phyloP scores from a whole-genome alignment of 1,140 invertebrate species.

The Lysiphlebus fabarum region DNA sequence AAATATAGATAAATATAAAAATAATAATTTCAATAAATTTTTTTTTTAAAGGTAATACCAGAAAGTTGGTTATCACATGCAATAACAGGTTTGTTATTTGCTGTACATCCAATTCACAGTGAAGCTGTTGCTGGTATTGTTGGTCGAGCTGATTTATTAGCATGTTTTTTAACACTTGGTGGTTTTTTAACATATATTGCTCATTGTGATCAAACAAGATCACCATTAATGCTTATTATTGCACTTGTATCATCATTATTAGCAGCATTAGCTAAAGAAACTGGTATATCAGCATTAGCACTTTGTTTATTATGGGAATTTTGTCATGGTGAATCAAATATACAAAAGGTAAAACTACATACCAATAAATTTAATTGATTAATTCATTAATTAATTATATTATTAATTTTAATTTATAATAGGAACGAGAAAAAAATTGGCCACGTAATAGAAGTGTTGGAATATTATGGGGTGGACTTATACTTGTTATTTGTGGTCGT shows the following conservation, averaged over 20 bases:
- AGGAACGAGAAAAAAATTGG: conserved; percentile 36
- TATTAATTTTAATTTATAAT: no score
- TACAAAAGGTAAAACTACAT: conserved; percentile 28
- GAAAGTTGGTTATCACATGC: conserved; percentile 65
- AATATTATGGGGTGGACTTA: conserved; percentile 46
- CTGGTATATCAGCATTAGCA: conserved; percentile 85
- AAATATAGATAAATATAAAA: no score
- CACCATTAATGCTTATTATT: conserved; percentile 43
- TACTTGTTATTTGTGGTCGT: conserved; percentile 45
- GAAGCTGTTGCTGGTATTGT: conserved; percentile 96
- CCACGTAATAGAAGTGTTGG: conserved; percentile 38
- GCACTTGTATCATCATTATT: conserved; percentile 47
- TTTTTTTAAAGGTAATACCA: conserved; percentile 54
- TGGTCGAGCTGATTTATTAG: conserved; percentile 88
- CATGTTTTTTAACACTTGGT: conserved; percentile 85
- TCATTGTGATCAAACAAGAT: conserved; percentile 51
- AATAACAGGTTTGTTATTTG: conserved; percentile 84
- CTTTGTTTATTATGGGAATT: conserved; percentile 80
- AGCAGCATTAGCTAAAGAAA: conserved; percentile 86
- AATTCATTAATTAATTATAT: no score
- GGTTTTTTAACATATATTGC: conserved; percentile 79
- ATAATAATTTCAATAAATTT: not conserved
- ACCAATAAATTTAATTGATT: no score
- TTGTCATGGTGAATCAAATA: conserved; percentile 49
- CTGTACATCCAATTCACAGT: conserved; percentile 93